Evolutionary conservation across 2,797 vertebrate genomes (phyloP), one percentile per base, ranked within the genome.

Genomic region (Schizopygopsis pylzovi): DNA sequence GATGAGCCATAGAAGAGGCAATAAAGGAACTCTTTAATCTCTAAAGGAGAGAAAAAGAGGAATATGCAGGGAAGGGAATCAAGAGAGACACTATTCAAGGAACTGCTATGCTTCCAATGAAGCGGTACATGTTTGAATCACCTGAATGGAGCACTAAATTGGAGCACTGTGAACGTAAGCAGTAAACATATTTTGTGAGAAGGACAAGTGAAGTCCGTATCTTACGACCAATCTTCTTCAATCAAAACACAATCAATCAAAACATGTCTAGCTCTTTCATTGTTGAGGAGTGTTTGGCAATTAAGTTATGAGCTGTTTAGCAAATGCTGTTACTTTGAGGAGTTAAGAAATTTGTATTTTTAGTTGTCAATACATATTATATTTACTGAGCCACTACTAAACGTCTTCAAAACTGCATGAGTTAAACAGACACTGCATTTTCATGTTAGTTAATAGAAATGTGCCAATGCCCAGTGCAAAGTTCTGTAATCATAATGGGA

Each of bases 11-110:
- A 90, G 89, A 88, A 79, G 79, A 86, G 72, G 87, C 87, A 90
- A 92, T 91, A 91, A 92, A 89, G 80, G 63, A 79, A 80, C 22
- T 0, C 61, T 87, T 87, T 90, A 87, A 89, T 87, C 87, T 86
- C 70, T 63, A 61, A 39, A 65, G 63, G 67, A 84, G 72, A 83
- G 77, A 85, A 87, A 41, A 28, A 49, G n/a, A 33, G 79, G 68
- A 81, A 84, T 25, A 79, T n/a, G 47, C 45, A 83, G 78, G 20
- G 59, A 78, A 70, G 76, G 77, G 65, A 76, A 80, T 67, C 18
- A 47, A 85, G 65, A 37, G 56, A 85, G 77, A 67, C 65, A 80
- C 45, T 68, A 54, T 75, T 75, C 37, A 65, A 72, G 71, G 25
- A 68, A 71, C 49, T 6, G 37, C 33, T 2, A 39, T 25, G 33